Conservation (phyloP, 2,888 invertebrate species). For the Oegoconia quadripuncta region DNA sequence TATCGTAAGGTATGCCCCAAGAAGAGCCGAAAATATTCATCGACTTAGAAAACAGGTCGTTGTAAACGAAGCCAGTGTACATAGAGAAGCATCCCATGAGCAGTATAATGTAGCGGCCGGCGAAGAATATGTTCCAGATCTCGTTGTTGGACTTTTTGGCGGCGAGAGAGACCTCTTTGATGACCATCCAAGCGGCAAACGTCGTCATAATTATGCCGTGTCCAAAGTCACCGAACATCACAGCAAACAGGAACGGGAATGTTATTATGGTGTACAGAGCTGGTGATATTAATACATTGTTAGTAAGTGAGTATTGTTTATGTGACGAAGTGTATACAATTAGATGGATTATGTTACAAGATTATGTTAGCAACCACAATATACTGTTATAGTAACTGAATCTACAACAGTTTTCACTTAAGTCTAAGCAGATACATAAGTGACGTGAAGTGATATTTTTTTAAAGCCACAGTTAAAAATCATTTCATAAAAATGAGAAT, state of each 20-base stretch:
- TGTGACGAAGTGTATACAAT: too few relatives aligned
- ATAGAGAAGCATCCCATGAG: slow-evolving; percentile 99
- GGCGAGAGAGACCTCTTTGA: slow-evolving; percentile 87
- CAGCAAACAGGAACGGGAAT: slow-evolving; percentile 96
- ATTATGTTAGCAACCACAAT: too few relatives aligned
- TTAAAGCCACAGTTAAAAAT: too few relatives aligned
- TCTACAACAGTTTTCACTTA: too few relatives aligned
- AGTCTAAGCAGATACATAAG: too few relatives aligned
- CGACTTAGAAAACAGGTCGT: slow-evolving; percentile 98
- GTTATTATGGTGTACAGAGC: slow-evolving; percentile 93
- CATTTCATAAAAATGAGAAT: too few relatives aligned
- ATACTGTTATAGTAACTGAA: too few relatives aligned
- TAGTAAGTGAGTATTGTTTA: too few relatives aligned
- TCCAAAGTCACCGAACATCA: slow-evolving; percentile 98
- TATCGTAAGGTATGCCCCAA: slow-evolving; percentile 84
- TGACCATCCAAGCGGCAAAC: slow-evolving; percentile 89
- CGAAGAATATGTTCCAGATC: slow-evolving; percentile 99
- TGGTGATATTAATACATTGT: slow-evolving; percentile 48
- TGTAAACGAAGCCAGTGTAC: slow-evolving; percentile 98
- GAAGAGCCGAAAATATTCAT: slow-evolving; percentile 95
- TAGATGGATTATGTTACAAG: too few relatives aligned
- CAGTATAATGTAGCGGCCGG: slow-evolving; percentile 97
- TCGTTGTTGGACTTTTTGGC: slow-evolving; percentile 85
- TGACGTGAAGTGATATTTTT: too few relatives aligned
- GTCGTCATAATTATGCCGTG: slow-evolving; percentile 91